These are phyloP conservation scores for Temnothorax ravouxi DNA, from an alignment of 2,888 invertebrate species.

Conservation along the genomic window DNA sequence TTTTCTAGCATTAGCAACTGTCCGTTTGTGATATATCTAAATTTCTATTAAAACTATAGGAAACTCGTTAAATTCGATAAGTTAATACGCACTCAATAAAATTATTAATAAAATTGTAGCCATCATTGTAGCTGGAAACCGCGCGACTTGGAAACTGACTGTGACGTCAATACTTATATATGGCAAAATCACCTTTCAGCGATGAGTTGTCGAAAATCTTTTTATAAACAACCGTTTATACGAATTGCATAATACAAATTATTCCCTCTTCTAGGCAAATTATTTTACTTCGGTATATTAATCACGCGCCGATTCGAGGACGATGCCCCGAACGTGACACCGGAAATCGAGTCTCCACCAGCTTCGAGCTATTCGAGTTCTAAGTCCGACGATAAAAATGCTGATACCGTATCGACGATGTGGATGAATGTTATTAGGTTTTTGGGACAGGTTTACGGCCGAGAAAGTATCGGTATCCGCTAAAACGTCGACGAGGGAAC, in stretches of 20 bases:
- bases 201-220: neutral
- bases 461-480: neutral
- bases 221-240: neutral
- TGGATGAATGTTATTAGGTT: neutral
- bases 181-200: neutral
- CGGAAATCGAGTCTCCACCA: neutral
- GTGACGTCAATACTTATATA: neutral
- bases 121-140: neutral
- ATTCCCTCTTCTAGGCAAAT: neutral
- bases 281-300: neutral
- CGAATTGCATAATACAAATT: neutral
- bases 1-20: neutral
- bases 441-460: neutral
- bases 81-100: neutral
- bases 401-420: neutral
- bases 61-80: neutral
- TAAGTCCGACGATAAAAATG: neutral
- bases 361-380: neutral
- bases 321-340: neutral
- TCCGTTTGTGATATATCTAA: neutral
- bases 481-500: too few relatives aligned
- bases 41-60: neutral
- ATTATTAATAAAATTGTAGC: neutral
- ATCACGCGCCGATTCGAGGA: neutral
- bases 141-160: too few relatives aligned